A percentile compares a stretch with the other conserved stretches of the same genome.
phyloP scores from a whole-genome alignment of 1,140 invertebrate species.

The Pogonognathellus flavescens region DNA sequence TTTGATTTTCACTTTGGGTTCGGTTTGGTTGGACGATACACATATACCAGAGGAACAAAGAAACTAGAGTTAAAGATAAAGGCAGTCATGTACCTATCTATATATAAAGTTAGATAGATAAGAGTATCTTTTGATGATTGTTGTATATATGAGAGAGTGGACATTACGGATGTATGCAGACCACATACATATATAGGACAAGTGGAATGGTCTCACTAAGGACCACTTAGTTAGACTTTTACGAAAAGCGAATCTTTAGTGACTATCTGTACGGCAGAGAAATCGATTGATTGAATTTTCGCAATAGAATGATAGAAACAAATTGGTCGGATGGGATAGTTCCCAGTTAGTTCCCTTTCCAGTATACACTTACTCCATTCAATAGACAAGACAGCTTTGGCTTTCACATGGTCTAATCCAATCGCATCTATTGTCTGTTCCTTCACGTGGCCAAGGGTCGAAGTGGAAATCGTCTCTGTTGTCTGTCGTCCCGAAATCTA shows the following conservation, averaged over 20 bases:
- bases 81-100: too few relatives aligned
- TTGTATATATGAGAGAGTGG: not conserved
- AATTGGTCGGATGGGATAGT: slow-evolving; percentile 57
- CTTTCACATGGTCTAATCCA: slow-evolving; percentile 59
- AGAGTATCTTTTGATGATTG: not conserved
- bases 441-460: slow-evolving; percentile 14
- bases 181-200: not conserved
- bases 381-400: slow-evolving; percentile 46
- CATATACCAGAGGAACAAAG: not conserved
- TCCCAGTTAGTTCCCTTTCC: slow-evolving; percentile 28
- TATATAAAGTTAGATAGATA: too few relatives aligned
- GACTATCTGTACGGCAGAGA: not conserved
- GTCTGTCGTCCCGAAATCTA: too few relatives aligned
- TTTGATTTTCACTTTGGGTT: slow-evolving; percentile 60
- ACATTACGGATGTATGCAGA: not conserved
- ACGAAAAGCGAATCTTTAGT: slow-evolving; percentile 44
- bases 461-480: too few relatives aligned
- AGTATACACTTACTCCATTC: slow-evolving; percentile 30
- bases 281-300: slow-evolving; percentile 64
- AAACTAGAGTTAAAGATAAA: too few relatives aligned
- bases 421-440: slow-evolving; percentile 58
- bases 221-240: slow-evolving; percentile 42
- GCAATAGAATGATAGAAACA: slow-evolving; percentile 63
- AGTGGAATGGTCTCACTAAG: not conserved
- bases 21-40: not conserved